Conservation (phyloP, 2,888 invertebrate genomes). For the Margaritifera margaritifera region DNA sequence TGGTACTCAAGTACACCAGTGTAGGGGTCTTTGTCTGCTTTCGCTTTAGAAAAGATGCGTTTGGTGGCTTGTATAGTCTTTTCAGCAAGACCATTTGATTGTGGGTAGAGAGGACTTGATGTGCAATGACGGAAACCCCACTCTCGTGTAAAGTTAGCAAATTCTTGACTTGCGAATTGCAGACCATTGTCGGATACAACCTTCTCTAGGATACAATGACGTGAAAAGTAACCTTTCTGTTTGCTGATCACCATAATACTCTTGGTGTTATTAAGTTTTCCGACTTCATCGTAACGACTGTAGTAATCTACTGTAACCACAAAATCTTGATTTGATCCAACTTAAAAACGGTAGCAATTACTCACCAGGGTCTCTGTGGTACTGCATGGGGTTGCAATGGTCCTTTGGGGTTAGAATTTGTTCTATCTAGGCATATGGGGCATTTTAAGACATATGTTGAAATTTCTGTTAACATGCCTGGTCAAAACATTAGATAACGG, state of each 20-base stretch:
- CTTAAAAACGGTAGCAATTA: slow-evolving; percentile 31
- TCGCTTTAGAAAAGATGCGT: slow-evolving; percentile 22
- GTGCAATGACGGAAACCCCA: slow-evolving; percentile 28
- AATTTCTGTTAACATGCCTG: too few relatives aligned
- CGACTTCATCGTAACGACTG: slow-evolving; percentile 28
- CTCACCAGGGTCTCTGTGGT: slow-evolving; percentile 34
- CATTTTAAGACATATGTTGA: slow-evolving; percentile 8
- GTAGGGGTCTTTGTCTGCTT: slow-evolving; percentile 18
- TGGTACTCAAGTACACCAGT: slow-evolving; percentile 9
- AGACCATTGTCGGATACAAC: slow-evolving; percentile 28
- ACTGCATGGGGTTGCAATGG: slow-evolving; percentile 20
- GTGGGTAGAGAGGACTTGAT: slow-evolving; percentile 25
- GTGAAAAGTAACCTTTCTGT: slow-evolving; percentile 23
- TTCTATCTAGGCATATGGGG: slow-evolving; percentile 17
- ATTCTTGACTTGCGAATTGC: slow-evolving; percentile 23
- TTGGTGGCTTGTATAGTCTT: slow-evolving; percentile 30
- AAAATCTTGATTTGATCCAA: slow-evolving; percentile 19
- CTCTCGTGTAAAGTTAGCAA: slow-evolving; percentile 23
- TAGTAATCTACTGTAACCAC: slow-evolving; percentile 31
- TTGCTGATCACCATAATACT: slow-evolving; percentile 23
- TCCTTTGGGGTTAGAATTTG: slow-evolving; percentile 27
- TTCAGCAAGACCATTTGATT: slow-evolving; percentile 31
- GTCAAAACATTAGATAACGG: too few relatives aligned
- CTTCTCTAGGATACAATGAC: slow-evolving; percentile 30
- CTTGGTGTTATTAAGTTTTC: slow-evolving; percentile 19